phyloP scores from a whole-genome alignment of 2,797 vertebrate species.

The Xiphophorus birchmanni region DNA sequence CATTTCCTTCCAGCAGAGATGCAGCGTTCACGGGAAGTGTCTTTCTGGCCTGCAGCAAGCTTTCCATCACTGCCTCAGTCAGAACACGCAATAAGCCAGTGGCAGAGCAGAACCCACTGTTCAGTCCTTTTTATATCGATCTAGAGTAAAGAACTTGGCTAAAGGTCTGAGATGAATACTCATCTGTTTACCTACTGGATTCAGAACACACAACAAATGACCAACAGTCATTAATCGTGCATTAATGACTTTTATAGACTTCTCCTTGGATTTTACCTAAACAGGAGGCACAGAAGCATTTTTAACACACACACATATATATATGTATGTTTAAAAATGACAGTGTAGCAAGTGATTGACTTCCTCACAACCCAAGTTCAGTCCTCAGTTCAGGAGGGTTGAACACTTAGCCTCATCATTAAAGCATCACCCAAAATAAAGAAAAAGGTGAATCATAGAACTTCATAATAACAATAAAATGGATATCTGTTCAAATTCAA shows the following conservation, averaged over 20 bases:
- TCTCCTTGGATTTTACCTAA: background rate
- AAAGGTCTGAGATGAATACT: conserved; percentile 44
- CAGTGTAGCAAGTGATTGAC: background rate
- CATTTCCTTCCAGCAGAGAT: background rate
- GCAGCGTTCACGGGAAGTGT: conserved; percentile 17
- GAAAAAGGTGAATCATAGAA: background rate
- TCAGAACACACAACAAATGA: conserved; percentile 42
- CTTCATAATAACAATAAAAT: background rate
- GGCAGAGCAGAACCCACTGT: conserved; percentile 35
- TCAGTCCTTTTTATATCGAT: conserved; percentile 55
- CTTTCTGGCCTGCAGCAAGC: conserved; percentile 25
- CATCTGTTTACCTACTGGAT: conserved; percentile 62
- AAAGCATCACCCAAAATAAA: background rate
- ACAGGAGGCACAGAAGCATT: background rate
- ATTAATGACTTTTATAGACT: conserved; percentile 25
- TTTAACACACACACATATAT: too few relatives aligned
- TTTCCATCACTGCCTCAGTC: conserved; percentile 37
- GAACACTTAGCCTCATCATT: background rate
- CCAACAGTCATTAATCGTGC: conserved; percentile 3
- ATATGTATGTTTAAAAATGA: background rate
- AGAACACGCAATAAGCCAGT: conserved; percentile 37
- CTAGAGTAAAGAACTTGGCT: conserved; percentile 56
- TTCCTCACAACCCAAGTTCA: background rate
- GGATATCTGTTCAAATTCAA: background rate
- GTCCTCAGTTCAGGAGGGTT: background rate